Evolutionary conservation across 2,797 vertebrate species (phyloP).

Genomic region (Myotis planiceps): DNA sequence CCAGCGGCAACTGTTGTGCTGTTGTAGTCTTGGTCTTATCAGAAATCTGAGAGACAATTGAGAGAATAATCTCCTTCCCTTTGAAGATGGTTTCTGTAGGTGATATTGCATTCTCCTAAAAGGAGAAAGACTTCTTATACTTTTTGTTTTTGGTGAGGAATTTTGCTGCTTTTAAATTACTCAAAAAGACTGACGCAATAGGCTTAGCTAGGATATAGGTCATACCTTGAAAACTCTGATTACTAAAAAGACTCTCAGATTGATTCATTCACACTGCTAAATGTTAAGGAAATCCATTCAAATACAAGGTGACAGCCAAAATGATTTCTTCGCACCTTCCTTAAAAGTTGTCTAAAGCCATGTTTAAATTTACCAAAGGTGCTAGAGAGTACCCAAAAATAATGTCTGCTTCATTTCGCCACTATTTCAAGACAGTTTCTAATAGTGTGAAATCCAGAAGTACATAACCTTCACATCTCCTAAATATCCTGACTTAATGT

Average conservation of each 20-base stretch:
- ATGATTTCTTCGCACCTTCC: constrained; percentile 64
- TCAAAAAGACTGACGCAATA: not conserved
- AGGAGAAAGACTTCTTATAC: not conserved
- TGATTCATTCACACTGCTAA: constrained; percentile 54
- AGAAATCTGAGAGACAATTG: not conserved
- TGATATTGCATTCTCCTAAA: not conserved
- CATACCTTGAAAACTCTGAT: constrained; percentile 74
- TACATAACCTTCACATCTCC: constrained; percentile 53
- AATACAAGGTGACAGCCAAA: constrained; percentile 63
- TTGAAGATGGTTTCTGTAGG: not conserved
- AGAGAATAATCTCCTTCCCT: not conserved
- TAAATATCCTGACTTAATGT: constrained; percentile 53
- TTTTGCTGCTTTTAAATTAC: constrained; percentile 35
- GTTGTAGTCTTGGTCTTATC: not conserved
- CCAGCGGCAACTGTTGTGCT: not conserved
- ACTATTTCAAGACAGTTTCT: constrained; percentile 71
- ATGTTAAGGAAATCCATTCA: constrained; percentile 76
- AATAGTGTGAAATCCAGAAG: constrained; percentile 70
- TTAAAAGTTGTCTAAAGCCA: constrained; percentile 65
- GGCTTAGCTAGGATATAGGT: constrained; percentile 62
- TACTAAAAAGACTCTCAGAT: constrained; percentile 70
- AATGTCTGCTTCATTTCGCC: constrained; percentile 29
- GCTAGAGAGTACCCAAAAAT: constrained; percentile 58
- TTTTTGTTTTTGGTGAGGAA: constrained; percentile 58
- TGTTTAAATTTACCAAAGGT: constrained; percentile 71